Conservation (phyloP, 2,888 invertebrate genomes). For the Cephus pygmeus region DNA sequence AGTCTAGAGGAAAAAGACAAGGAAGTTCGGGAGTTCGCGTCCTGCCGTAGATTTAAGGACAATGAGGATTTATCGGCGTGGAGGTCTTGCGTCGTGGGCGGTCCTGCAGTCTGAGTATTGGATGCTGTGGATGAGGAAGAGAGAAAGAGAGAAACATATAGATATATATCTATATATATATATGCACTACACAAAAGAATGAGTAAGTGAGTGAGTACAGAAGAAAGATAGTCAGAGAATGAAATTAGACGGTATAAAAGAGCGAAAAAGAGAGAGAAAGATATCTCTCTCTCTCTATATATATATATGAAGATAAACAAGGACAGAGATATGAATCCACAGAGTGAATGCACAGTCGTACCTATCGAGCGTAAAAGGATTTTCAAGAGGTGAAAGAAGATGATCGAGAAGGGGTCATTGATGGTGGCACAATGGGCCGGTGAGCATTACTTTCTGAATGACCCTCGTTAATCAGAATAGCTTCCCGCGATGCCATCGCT, state of each 20-base stretch:
- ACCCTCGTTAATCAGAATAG: constrained; percentile 48
- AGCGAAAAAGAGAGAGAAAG: not conserved
- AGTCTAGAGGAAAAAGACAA: not conserved
- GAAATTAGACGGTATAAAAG: not conserved
- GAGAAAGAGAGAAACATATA: not conserved
- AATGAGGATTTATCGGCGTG: constrained; percentile 2
- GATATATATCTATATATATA: too few species aligned
- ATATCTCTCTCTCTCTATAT: too few species aligned
- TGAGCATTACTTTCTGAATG: constrained; percentile 39
- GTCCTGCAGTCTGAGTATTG: not conserved
- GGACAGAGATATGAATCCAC: not conserved
- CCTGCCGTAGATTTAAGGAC: not conserved
- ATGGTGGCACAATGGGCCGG: constrained; percentile 33
- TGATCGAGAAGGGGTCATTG: constrained; percentile 32
- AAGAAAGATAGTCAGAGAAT: not conserved
- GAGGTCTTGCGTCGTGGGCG: not conserved
- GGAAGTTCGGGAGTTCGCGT: constrained; percentile 6
- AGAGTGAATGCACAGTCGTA: not conserved
- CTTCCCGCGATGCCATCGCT: not conserved
- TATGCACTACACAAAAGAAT: not conserved
- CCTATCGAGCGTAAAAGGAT: constrained; percentile 12
- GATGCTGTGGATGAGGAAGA: not conserved
- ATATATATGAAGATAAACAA: not conserved
- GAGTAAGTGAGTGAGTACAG: not conserved
- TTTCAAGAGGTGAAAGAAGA: constrained; percentile 27